Evolutionary conservation across 35 echinoderm and acorn worm genomes (phyloP), one percentile per base, ranked within the genome.

Genomic region (Apostichopus californicus): DNA sequence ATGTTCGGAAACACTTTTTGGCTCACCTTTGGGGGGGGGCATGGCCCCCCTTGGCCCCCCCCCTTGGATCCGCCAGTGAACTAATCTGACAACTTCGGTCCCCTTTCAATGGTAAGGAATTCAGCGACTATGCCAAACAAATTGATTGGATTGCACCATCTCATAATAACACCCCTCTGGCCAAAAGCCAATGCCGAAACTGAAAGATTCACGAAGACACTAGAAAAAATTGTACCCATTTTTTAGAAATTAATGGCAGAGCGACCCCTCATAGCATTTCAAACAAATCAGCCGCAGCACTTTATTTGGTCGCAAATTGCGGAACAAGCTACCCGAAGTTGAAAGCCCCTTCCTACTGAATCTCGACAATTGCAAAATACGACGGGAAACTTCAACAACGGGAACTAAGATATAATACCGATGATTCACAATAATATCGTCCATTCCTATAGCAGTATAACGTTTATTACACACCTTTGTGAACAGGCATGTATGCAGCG

Each of bases 141-240:
- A 9, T 12, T 60, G 94, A 9, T 12, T 60, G 94, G 93, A 56
- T 97, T 95, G 73, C 28, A 90, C 57, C 96, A 98, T 85, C 91
- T 34, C 28, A 34, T 34, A 34, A 34, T 34, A 34, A 1, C 92
- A 15, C 94, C 94, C 6, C 63, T 88, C 20, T 98, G 94, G 92
- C 94, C 96, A 91, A 83, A 91, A 78, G 96, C 94, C 9, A 98
- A 95, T 81, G 92, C 87, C 18, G 96, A 95, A 92, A 94, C 92
- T 10, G 91, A 98, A 78, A 90, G 92, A 13, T 90, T 98, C 55
- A 96, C 94, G 95, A 78, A 86, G 2, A 92, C 79, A 15, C 77
- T 95, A 18, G 90, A 97, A 59, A 95, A 97, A 75, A 56, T 82
- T 0, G n/a, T 52, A 80, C 92, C 0, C 90, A 91, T 54, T 90